Conservation (phyloP, 2,797 vertebrate genomes). For the Sciaenops ocellatus region DNA sequence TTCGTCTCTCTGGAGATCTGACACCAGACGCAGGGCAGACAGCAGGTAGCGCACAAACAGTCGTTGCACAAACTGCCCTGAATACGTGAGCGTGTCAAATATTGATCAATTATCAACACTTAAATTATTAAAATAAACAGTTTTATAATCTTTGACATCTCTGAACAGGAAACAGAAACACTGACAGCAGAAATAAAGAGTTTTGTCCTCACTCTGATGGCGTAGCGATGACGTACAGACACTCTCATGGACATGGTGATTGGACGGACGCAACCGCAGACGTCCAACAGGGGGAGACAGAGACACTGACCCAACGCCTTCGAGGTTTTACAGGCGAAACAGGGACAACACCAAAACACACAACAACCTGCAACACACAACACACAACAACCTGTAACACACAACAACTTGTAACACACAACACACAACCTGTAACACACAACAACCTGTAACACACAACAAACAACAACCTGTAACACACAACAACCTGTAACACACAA, state of each 20-base stretch:
- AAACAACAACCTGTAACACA: too few relatives aligned
- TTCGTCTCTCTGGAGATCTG: slow-evolving; percentile 79
- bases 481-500: too few relatives aligned
- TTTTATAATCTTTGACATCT: too few relatives aligned
- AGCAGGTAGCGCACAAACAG: slow-evolving; percentile 72
- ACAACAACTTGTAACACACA: too few relatives aligned
- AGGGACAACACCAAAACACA: slow-evolving; percentile 54
- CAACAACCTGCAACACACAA: too few relatives aligned
- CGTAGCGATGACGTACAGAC: slow-evolving; percentile 36
- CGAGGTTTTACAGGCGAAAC: slow-evolving; percentile 66
- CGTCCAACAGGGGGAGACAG: slow-evolving; percentile 80
- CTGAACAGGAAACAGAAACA: neutral
- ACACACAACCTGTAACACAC: too few relatives aligned
- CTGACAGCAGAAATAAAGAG: neutral
- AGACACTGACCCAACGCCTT: slow-evolving; percentile 61
- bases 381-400: too few relatives aligned
- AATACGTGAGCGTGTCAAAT: neutral
- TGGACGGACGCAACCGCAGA: slow-evolving; percentile 44
- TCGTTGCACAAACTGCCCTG: slow-evolving; percentile 75
- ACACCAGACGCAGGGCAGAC: slow-evolving; percentile 75
- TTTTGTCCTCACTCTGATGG: slow-evolving; percentile 44
- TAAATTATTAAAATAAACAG: too few relatives aligned
- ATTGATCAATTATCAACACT: too few relatives aligned
- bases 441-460: too few relatives aligned
- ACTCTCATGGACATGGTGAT: slow-evolving; percentile 52